Evolutionary conservation across 2,113 vertebrate genomes (phyloP), one percentile per base, ranked within the genome.

Genomic region (Cavia aperea): DNA sequence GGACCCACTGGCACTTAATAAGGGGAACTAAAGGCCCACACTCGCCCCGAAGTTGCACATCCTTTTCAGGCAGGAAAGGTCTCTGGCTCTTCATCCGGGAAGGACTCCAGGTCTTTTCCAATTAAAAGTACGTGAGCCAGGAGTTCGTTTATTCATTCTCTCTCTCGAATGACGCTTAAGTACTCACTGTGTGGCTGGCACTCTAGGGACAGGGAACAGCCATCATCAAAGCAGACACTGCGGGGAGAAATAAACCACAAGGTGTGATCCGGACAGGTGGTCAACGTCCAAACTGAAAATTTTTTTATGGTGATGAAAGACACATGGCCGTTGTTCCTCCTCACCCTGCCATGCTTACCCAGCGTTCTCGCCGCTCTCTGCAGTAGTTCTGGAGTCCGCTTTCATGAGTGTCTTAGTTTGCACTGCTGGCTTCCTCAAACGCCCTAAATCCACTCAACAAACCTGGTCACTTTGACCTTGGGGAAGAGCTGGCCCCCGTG

Each of bases 31-130:
- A 70, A 49, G 3, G 13, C 33, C 49, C 49, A 43, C 18, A 24
- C 63, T 36, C n/a, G 56, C 1, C 4, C 2, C 24, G 72, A 23
- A 54, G 15, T 39, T 3, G 62, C 21, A 43, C 0, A 5, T 0
- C 31, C 13, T 10, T 68, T 77, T 33, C 5, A 77, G 65, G 62
- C 70, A 29, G 66, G 65, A 54, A 58, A 9, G 19, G 43, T 26
- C 43, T 49, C 72, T 51, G 62, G 21, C 62, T 54, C 0, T 65
- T 81, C 43, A 3, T 54, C 36, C 81, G 54, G 46, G 4, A 72
- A 24, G 46, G 26, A 1, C 3, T 24, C 31, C 5, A 10, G 51
- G 29, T 72, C 23, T 72, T 60, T 46, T 81, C 79, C 60, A 26
- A 4, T 3, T 26, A 51, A 79, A 65, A 33, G 77, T 62, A 68